Base-by-base conservation (phyloP, 2,113 vertebrate genomes). In the Cryptotis parvus region DNA sequence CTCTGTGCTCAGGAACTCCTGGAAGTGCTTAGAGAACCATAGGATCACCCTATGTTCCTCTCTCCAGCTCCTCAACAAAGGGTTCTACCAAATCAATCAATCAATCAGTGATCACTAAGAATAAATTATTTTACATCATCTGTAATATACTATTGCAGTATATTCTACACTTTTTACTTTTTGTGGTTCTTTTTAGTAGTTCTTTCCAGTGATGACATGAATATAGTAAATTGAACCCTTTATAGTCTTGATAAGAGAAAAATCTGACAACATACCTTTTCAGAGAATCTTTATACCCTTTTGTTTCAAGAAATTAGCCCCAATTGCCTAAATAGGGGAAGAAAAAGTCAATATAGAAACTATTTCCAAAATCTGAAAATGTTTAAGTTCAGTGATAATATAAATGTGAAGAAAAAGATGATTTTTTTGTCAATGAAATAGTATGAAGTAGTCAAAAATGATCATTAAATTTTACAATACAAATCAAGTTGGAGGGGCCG, bases 301-400 rank as follows among this genome's bases (percentile, higher is more conserved):
- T 86, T 20, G 35, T 39, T 80, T 10, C 22, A 74, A 83, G 37
- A 31, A 85, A 84, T 69, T 77, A 77, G 49, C 24, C 22, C 37
- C 84, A 89, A 82, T 78, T 58, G 3, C 31, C 43, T 88, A 39
- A 84, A 22, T 55, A 45, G 45, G 41, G 29, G 63, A n/a, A n/a
- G n/a, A n/a, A n/a, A n/a, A n/a, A n/a, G n/a, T n/a, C n/a, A n/a
- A 43, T 37, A 27, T 29, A 74, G 27, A 91, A 85, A 74, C 52
- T 4, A 49, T 77, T 37, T 88, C 39, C 37, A 55, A 45, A 86
- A 79, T 72, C 73, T 84, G 39, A 90, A 93, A 90, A 41, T 87
- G 33, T 41, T 55, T 63, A 52, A 76, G 31, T 52, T 83, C 2
- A 16, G 9, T 41, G 43, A 52, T 66, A 61, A 82, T 61, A 9